Conservation (phyloP, 2,888 invertebrate genomes). For the Lithophane ornitopus region DNA sequence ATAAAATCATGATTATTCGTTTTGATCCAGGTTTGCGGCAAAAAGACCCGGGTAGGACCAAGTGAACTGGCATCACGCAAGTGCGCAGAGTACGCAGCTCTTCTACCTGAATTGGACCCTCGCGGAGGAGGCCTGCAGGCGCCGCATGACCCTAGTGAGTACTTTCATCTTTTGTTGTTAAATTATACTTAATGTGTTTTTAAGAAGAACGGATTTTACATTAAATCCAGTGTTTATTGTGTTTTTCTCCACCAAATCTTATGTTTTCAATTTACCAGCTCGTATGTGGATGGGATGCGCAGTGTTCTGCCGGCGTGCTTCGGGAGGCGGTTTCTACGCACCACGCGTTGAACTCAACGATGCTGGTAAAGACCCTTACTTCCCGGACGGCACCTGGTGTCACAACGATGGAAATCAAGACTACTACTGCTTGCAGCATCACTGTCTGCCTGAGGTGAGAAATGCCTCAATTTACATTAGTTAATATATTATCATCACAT, state of each 20-base stretch:
- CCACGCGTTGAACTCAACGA: constrained; percentile 94
- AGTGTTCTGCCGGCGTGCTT: constrained; percentile 93
- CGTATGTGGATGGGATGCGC: constrained; percentile 95
- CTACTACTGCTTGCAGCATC: constrained; percentile 94
- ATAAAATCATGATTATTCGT: background rate
- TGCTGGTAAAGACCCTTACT: constrained; percentile 93
- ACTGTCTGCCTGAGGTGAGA: constrained; percentile 93
- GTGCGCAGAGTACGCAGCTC: constrained; percentile 92
- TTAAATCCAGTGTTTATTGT: background rate
- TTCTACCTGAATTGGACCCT: constrained; percentile 91
- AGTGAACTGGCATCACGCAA: constrained; percentile 91
- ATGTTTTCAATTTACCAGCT: constrained; percentile 76
- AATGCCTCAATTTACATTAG: background rate
- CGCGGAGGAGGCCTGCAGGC: constrained; percentile 94
- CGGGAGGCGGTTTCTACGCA: constrained; percentile 93
- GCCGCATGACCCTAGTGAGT: constrained; percentile 92
- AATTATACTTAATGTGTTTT: background rate
- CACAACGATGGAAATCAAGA: constrained; percentile 92
- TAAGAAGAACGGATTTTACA: background rate
- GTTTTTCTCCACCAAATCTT: background rate
- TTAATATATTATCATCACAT: background rate
- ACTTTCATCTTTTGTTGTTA: background rate
- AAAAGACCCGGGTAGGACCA: constrained; percentile 88
- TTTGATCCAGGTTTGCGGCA: constrained; percentile 83
- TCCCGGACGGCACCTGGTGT: constrained; percentile 96